These are phyloP conservation scores for Synergus umbraculus DNA, from an alignment of 2,888 invertebrate genomes.

Conservation along the genomic window DNA sequence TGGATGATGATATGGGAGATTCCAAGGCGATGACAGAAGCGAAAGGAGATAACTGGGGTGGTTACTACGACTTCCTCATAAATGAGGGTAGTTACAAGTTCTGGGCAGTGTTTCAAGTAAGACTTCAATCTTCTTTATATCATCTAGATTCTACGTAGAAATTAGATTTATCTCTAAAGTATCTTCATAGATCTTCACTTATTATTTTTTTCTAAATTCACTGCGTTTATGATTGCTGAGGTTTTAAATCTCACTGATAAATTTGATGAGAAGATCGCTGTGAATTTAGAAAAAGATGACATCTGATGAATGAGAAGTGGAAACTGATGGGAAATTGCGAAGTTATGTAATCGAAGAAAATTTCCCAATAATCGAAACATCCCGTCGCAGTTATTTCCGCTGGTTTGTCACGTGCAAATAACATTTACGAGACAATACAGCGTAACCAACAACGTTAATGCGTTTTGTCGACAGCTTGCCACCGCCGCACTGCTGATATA, in stretches of 20 bases:
- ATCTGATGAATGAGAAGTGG: no score
- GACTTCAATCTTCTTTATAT: not conserved
- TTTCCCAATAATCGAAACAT: not conserved
- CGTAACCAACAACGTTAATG: constrained; percentile 28
- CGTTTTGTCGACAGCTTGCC: constrained; percentile 81
- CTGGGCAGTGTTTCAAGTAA: constrained; percentile 92
- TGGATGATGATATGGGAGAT: constrained; percentile 70
- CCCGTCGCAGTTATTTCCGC: not conserved
- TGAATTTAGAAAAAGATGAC: no score
- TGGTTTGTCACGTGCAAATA: not conserved
- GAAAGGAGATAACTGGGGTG: constrained; percentile 86
- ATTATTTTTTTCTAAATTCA: no score
- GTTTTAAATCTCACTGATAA: no score
- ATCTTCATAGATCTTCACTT: no score
- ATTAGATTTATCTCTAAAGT: no score
- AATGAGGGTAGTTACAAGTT: constrained; percentile 94
- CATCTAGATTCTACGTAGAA: not conserved
- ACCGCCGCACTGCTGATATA: constrained; percentile 89
- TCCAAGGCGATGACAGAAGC: constrained; percentile 79
- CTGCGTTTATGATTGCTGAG: no score
- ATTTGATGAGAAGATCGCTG: no score
- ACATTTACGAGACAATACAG: not conserved
- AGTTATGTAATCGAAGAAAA: no score
- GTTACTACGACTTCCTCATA: constrained; percentile 92
- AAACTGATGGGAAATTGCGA: no score